phyloP scores from a whole-genome alignment of 2,113 vertebrate species.

The Oncorhynchus gorbuscha region DNA sequence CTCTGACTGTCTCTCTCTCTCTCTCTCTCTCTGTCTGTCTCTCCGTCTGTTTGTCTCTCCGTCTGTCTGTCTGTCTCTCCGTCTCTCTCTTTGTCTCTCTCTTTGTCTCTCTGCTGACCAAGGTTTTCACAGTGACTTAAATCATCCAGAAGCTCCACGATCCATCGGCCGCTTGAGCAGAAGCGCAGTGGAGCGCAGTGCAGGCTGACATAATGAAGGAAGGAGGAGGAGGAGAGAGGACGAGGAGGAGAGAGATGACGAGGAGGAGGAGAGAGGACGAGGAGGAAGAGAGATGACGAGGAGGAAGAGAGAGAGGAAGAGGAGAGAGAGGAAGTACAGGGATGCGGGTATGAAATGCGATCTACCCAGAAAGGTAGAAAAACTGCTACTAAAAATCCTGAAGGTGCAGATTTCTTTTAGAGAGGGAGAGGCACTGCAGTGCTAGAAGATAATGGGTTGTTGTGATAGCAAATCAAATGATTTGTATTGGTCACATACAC shows the following conservation, averaged over 20 bases:
- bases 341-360: constrained; percentile 55
- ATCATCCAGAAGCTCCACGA: constrained; percentile 52
- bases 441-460: constrained; percentile 28
- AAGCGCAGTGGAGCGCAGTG: constrained; percentile 56
- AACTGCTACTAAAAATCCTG: constrained; percentile 14
- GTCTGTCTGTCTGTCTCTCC: not conserved
- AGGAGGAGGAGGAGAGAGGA: constrained; percentile 36
- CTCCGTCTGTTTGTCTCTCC: not conserved
- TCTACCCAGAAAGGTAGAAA: constrained; percentile 13
- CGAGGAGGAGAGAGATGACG: constrained; percentile 31
- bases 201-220: constrained; percentile 61
- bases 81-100: not conserved
- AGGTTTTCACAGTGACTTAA: constrained; percentile 55
- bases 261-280: constrained; percentile 31
- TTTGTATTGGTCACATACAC: too few species aligned
- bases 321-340: constrained; percentile 40
- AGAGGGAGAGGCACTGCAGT: constrained; percentile 28
- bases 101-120: constrained; percentile 10
- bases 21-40: not conserved
- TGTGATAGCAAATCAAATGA: constrained; percentile 7
- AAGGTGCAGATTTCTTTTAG: constrained; percentile 23
- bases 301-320: constrained; percentile 8
- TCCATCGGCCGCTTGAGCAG: constrained; percentile 43
- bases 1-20: not conserved
- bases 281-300: constrained; percentile 29